phyloP scores from a whole-genome alignment of 2,888 invertebrate species.

The Parnassius mnemosyne region DNA sequence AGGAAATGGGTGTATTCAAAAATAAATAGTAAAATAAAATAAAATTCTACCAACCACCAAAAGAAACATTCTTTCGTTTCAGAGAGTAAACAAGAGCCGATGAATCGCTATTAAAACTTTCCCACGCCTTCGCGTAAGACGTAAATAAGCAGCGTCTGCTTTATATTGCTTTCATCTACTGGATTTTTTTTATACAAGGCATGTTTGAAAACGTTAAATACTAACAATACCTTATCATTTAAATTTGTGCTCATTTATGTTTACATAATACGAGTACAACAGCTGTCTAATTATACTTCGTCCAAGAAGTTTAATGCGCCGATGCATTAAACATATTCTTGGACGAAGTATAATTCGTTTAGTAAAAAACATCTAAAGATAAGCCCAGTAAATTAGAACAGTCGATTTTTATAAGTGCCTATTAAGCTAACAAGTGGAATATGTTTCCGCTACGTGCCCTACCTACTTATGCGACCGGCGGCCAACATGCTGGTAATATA shows the following conservation, averaged over 20 bases:
- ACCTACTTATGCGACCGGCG: slow-evolving; percentile 10
- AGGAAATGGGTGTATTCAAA: not conserved
- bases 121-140: slow-evolving; percentile 49
- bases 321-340: too few relatives aligned
- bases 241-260: too few relatives aligned
- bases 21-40: slow-evolving; percentile 7
- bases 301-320: not conserved
- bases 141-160: slow-evolving; percentile 54
- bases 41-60: slow-evolving; percentile 1
- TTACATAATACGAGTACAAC: too few relatives aligned
- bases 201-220: too few relatives aligned
- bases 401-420: slow-evolving; percentile 17
- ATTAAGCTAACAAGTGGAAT: slow-evolving; percentile 25
- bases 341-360: too few relatives aligned
- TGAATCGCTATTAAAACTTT: slow-evolving; percentile 61
- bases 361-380: slow-evolving; percentile 7
- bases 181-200: slow-evolving; percentile 35
- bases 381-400: slow-evolving; percentile 9
- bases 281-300: not conserved
- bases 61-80: slow-evolving; percentile 14
- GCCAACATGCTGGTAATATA: slow-evolving; percentile 18
- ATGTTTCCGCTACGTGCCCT: slow-evolving; percentile 17
- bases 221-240: too few relatives aligned
- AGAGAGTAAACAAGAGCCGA: slow-evolving; percentile 50
- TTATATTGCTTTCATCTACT: slow-evolving; percentile 45